Conservation (phyloP, 2,113 vertebrate species). For the Halichoerus grypus region DNA sequence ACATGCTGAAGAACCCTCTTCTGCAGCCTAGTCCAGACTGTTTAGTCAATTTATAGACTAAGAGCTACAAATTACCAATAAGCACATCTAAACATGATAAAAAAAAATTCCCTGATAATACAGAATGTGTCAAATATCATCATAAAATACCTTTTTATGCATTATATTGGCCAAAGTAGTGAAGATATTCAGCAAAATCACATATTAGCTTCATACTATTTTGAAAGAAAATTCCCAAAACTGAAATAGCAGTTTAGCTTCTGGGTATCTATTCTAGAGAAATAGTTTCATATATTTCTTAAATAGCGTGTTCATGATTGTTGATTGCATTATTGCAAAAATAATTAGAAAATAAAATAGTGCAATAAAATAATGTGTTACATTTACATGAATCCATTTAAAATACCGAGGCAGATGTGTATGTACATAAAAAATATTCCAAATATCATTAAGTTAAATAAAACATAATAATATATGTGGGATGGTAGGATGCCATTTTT, state of each 20-base stretch:
- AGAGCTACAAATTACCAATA: background rate
- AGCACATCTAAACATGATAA: background rate
- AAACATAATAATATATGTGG: background rate
- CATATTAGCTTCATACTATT: background rate
- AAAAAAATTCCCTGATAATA: background rate
- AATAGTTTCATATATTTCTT: background rate
- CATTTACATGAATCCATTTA: background rate
- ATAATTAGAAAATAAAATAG: background rate
- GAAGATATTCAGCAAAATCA: background rate
- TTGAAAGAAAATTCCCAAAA: background rate
- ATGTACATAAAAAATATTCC: background rate
- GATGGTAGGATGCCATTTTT: background rate
- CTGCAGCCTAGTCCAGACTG: background rate
- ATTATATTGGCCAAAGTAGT: background rate
- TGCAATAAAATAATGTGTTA: background rate
- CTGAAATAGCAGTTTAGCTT: background rate
- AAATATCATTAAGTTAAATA: background rate
- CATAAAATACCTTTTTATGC: background rate
- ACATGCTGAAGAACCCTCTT: background rate
- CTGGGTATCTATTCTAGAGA: background rate
- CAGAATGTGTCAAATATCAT: background rate
- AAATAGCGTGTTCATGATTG: background rate
- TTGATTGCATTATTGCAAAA: background rate
- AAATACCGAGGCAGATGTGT: background rate
- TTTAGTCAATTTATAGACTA: background rate